These are phyloP conservation scores for Thera britannica DNA, from an alignment of 2,888 invertebrate genomes.

Conservation along the genomic window DNA sequence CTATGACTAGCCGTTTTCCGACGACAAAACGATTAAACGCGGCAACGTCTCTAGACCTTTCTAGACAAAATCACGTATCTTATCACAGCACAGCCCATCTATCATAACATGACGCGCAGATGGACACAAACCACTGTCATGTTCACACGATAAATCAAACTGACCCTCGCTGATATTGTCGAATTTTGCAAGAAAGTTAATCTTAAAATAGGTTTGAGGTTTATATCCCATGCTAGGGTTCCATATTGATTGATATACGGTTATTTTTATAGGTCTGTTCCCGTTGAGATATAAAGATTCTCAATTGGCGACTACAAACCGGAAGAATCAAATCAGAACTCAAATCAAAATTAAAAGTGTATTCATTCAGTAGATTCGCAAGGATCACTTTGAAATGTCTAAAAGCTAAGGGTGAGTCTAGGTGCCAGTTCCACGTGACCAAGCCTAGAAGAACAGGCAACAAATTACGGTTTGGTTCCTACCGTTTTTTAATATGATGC, in stretches of 20 bases:
- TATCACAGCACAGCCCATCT: conserved; percentile 47
- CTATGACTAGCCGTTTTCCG: neutral
- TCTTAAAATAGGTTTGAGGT: conserved; percentile 25
- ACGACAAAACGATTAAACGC: neutral
- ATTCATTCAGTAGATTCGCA: no score
- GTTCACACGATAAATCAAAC: conserved; percentile 79
- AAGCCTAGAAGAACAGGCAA: no score
- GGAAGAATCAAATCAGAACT: no score
- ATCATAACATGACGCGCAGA: conserved; percentile 62
- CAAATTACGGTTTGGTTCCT: no score
- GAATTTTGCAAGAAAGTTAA: conserved; percentile 33
- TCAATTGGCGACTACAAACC: neutral
- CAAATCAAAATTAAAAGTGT: no score
- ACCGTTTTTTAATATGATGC: no score
- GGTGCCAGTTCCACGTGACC: no score
- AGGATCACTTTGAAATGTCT: no score
- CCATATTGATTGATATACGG: conserved; percentile 25
- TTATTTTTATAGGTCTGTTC: conserved; percentile 17
- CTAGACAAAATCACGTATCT: conserved; percentile 22
- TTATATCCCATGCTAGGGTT: conserved; percentile 20
- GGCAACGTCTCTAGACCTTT: neutral
- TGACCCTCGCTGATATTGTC: conserved; percentile 43
- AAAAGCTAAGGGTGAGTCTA: no score
- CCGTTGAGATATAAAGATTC: neutral
- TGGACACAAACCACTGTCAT: conserved; percentile 58